These are phyloP conservation scores for Teleogryllus oceanicus DNA, from an alignment of 2,888 invertebrate genomes.

Conservation along the genomic window DNA sequence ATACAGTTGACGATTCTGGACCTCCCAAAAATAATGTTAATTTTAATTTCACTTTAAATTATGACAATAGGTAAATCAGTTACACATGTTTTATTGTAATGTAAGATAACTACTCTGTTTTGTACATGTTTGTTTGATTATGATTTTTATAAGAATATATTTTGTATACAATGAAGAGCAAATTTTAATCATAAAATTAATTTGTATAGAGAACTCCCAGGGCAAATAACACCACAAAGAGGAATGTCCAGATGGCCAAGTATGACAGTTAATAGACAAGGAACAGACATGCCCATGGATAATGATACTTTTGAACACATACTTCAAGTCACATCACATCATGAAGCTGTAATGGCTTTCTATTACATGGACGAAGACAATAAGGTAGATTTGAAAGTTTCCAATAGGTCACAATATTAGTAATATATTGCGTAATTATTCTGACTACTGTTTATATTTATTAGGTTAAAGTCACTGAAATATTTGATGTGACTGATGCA, in stretches of 20 bases:
- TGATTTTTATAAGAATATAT: too few species aligned
- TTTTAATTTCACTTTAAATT: slow-evolving; percentile 59
- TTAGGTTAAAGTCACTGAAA: slow-evolving; percentile 81
- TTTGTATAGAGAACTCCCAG: not conserved
- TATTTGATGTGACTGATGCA: slow-evolving; percentile 79
- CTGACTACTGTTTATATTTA: slow-evolving; percentile 41
- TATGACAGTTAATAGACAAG: slow-evolving; percentile 41
- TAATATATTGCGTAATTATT: slow-evolving; percentile 20
- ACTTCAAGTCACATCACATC: slow-evolving; percentile 70
- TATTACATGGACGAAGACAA: slow-evolving; percentile 87
- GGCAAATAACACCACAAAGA: slow-evolving; percentile 43
- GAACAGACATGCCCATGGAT: slow-evolving; percentile 36
- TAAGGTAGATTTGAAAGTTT: slow-evolving; percentile 54
- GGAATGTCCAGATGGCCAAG: slow-evolving; percentile 47
- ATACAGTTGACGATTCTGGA: slow-evolving; percentile 45
- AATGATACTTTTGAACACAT: slow-evolving; percentile 57
- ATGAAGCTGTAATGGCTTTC: slow-evolving; percentile 86
- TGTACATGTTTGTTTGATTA: too few species aligned
- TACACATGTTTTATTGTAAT: not conserved
- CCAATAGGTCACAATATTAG: slow-evolving; percentile 21
- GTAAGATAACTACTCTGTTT: not conserved
- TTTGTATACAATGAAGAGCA: not conserved
- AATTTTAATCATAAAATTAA: not conserved
- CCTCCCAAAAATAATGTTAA: slow-evolving; percentile 55
- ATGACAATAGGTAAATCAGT: slow-evolving; percentile 54